These are phyloP conservation scores for Cyclargus thomasi DNA, from an alignment of 1,140 invertebrate species.

Conservation along the genomic window DNA sequence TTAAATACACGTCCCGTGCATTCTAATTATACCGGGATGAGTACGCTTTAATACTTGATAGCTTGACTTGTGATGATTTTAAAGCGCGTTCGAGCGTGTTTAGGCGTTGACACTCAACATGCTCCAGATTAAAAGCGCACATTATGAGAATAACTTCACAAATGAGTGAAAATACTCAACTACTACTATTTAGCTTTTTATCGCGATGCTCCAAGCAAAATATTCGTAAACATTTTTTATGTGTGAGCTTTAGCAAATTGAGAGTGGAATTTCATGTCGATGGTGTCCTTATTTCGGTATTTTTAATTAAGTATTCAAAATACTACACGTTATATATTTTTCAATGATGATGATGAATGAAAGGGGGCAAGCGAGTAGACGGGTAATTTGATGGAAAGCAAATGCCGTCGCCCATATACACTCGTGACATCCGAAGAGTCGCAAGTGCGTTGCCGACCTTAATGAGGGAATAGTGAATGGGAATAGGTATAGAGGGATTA, in stretches of 20 bases:
- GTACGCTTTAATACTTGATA: conserved; percentile 12
- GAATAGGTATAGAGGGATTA: too few relatives aligned
- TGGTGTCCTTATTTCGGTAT: neutral
- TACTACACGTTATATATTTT: too few relatives aligned
- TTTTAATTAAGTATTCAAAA: neutral
- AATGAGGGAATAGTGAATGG: too few relatives aligned
- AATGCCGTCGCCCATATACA: too few relatives aligned
- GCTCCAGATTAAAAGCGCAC: neutral
- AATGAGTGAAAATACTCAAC: conserved; percentile 1
- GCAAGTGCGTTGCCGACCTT: too few relatives aligned
- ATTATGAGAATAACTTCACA: conserved; percentile 5
- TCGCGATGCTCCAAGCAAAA: neutral
- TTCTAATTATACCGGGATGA: conserved; percentile 18
- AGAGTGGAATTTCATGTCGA: neutral
- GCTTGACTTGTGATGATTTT: conserved; percentile 9
- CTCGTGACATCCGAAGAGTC: too few relatives aligned
- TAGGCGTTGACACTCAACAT: neutral
- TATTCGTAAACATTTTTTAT: neutral
- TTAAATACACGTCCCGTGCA: conserved; percentile 24
- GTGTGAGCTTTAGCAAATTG: neutral
- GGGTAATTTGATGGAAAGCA: too few relatives aligned
- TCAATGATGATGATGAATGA: too few relatives aligned
- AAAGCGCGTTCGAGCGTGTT: neutral
- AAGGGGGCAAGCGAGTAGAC: too few relatives aligned
- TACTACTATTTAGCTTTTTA: neutral